Percentiles rank a stretch among this genome's conserved stretches.
phyloP scores from a whole-genome alignment of 2,888 invertebrate genomes.

The Sclerodermus sp. region DNA sequence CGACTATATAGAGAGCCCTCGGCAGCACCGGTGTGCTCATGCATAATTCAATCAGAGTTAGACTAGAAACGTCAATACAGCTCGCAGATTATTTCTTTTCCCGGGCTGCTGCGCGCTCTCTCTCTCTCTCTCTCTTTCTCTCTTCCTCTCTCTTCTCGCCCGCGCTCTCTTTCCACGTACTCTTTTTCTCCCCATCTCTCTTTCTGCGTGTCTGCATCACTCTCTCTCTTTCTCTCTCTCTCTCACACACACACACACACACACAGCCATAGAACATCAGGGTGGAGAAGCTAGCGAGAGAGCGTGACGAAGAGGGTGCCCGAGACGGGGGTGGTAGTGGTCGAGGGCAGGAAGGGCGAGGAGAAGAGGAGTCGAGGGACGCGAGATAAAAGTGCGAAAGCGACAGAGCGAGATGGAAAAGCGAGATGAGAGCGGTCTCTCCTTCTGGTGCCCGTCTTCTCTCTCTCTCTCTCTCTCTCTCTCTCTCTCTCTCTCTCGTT shows the following conservation, averaged over 20 bases:
- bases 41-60: slow-evolving; percentile 59
- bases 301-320: not conserved
- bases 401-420: slow-evolving; percentile 1
- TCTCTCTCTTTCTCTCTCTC: slow-evolving; percentile 12
- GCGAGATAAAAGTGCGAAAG: slow-evolving; percentile 7
- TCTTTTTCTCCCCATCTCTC: slow-evolving; percentile 20
- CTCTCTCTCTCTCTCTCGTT: slow-evolving; percentile 24
- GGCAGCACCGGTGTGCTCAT: slow-evolving; percentile 56
- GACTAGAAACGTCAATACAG: slow-evolving; percentile 60
- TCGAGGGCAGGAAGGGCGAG: slow-evolving; percentile 2
- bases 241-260: slow-evolving; percentile 9
- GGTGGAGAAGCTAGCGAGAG: slow-evolving; percentile 9
- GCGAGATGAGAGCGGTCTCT: not conserved
- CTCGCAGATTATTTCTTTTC: slow-evolving; percentile 59
- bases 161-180: slow-evolving; percentile 19
- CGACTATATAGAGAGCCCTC: slow-evolving; percentile 5
- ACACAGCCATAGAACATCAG: not conserved
- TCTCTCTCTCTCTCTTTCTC: slow-evolving; percentile 27
- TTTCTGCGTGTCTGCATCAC: slow-evolving; percentile 4
- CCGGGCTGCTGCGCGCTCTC: slow-evolving; percentile 50
- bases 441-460: not conserved
- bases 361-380: slow-evolving; percentile 3
- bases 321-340: slow-evolving; percentile 12
- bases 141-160: slow-evolving; percentile 14
- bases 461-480: slow-evolving; percentile 25